Evolutionary conservation across 2,113 vertebrate genomes (phyloP), one percentile per base, ranked within the genome.

Genomic region (Pelecanus crispus): DNA sequence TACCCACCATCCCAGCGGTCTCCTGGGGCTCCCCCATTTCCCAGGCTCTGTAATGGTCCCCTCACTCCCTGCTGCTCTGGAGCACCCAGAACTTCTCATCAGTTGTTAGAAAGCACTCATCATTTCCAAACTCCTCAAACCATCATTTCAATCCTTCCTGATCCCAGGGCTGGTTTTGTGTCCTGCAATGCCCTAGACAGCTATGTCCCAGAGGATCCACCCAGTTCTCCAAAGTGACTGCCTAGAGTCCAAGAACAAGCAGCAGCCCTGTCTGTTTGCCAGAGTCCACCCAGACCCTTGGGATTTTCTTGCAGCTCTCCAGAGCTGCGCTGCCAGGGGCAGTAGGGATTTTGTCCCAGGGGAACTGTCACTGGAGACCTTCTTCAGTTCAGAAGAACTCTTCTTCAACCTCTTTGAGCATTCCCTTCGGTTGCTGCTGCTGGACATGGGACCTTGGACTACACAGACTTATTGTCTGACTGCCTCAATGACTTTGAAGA

Each of bases 91-190:
- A 44, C 44, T 77, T 83, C 40, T 40, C 49, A 44, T 22, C 38
- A 52, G 63, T 10, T 29, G 4, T 25, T 17, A 59, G 49, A 38
- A 52, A 86, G 50, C 47, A 36, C 72, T 68, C 72, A 55, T 26
- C 40, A 3, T 65, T 58, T 55, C 63, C 81, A 90, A 13, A 29
- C 34, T 44, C 65, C 16, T 70, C 59, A 32, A 13, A 38, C 25
- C 24, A 1, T 47, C 55, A 3, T n/a, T 52, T 47, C 55, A 44
- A 0, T 32, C 13, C 6, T 49, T 24, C 67, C 0, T 0, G 73
- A n/a, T 40, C 34, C 59, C 59, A 24, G 65, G 29, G 40, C 53
- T 86, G 50, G 1, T 29, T 38, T 19, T 28, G 25, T 58, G 42
- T 49, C 22, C 61, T 45, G 24, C 34, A 32, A 6, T 40, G 62